These are phyloP conservation scores for Hyperoplus immaculatus DNA, from an alignment of 2,797 vertebrate species.

Conservation along the genomic window DNA sequence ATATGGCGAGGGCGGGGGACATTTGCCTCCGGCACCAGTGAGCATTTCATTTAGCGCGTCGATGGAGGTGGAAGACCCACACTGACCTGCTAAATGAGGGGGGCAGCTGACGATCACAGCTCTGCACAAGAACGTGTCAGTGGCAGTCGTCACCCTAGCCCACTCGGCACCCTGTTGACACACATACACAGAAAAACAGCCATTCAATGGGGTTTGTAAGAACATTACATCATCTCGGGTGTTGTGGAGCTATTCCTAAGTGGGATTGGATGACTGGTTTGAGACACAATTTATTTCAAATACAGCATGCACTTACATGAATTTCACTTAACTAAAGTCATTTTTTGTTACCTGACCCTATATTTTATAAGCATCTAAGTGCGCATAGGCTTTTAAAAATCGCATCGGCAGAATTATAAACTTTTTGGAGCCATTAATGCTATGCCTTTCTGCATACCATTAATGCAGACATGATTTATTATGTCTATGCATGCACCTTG, in stretches of 20 bases:
- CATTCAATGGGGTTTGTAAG: conserved; percentile 26
- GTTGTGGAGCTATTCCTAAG: not conserved
- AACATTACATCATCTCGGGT: not conserved
- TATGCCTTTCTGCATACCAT: not conserved
- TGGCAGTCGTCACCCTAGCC: conserved; percentile 74
- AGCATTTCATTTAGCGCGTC: conserved; percentile 63
- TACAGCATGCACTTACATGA: not conserved
- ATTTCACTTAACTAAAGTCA: not conserved
- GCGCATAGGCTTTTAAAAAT: not conserved
- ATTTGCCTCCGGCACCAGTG: conserved; percentile 68
- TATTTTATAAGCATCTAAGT: not conserved
- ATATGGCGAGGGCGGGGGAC: conserved; percentile 40
- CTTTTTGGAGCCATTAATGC: not conserved
- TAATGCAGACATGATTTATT: not conserved
- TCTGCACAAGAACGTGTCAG: conserved; percentile 73
- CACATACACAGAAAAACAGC: conserved; percentile 50
- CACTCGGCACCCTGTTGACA: conserved; percentile 76
- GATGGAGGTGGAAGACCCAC: conserved; percentile 57
- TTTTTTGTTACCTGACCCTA: not conserved
- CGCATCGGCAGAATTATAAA: not conserved
- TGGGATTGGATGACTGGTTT: not conserved
- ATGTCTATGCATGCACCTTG: not conserved
- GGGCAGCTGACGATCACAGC: conserved; percentile 85
- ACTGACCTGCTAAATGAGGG: conserved; percentile 87
- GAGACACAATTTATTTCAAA: not conserved